Evolutionary conservation across 2,113 vertebrate species (phyloP), one percentile per base, ranked within the genome.

Genomic region (Romanogobio albipinnatus): DNA sequence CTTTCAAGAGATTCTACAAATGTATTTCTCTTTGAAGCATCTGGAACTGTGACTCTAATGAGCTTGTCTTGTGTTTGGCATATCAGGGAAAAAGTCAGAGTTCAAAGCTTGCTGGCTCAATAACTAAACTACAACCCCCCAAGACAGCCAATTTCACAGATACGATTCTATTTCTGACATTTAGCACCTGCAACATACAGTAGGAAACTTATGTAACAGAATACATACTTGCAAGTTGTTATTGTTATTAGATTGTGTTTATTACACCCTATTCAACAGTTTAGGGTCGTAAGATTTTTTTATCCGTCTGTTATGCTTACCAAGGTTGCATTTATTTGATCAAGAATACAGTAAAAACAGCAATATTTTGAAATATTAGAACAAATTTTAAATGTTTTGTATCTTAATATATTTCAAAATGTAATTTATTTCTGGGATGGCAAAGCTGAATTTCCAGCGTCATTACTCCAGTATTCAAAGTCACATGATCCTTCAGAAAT

Each of bases 31-130:
- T 86, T 82, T 82, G 85, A 86, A 33, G 19, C 9, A 47, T 62
- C 62, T 29, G 26, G 26, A 64, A 45, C 78, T 70, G 64, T 39
- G 43, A 56, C 62, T 79, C 17, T 86, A 83, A 83, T 79, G 66
- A 86, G 85, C 76, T 64, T 83, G 71, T 82, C 81, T 83, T 71
- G 19, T 73, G 66, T 51, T 64, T 64, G 43, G 59, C 39, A 80
- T 47, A 68, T 79, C 53, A 74, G 62, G 61, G 47, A 53, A 68
- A 29, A 74, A 77, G 85, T 14, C 75, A 61, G 66, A 86, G 49
- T 66, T 78, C 49, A 78, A 76, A 47, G 71, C 56, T 61, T 29
- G 11, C 82, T 29, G 49, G 56, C 36, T 53, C 33, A 43, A 45
- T n/a, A n/a, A 62, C 14, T 45, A 61, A 49, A 24, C 14, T 9